Conservation (phyloP, 1,140 invertebrate genomes). For the Bombus haemorrhoidalis region DNA sequence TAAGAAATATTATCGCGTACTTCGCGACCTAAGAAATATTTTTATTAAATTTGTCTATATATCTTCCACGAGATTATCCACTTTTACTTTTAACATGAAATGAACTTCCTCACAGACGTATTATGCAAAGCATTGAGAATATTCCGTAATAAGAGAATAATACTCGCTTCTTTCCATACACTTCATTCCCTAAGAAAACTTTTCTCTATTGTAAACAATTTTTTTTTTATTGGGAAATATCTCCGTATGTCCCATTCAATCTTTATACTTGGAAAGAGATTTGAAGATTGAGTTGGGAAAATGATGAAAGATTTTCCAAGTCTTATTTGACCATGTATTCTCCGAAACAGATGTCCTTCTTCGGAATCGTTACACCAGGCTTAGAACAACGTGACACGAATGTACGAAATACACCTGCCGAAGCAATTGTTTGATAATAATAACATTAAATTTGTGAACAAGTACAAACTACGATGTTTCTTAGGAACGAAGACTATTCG, state of each 20-base stretch:
- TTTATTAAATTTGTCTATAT: background rate
- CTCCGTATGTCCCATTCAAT: background rate
- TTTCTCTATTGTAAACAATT: background rate
- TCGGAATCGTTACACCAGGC: background rate
- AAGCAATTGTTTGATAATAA: background rate
- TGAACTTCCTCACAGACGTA: background rate
- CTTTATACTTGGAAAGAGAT: background rate
- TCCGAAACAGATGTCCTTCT: background rate
- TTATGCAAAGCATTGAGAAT: background rate
- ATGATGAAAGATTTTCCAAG: background rate
- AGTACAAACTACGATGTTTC: background rate
- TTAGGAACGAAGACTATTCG: background rate
- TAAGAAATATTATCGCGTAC: background rate
- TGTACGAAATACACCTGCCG: background rate
- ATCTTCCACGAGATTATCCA: background rate
- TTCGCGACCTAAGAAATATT: background rate
- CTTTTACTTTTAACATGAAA: background rate
- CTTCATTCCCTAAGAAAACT: background rate
- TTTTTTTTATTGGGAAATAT: background rate
- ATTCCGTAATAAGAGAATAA: background rate
- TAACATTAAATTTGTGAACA: background rate
- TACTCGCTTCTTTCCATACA: background rate
- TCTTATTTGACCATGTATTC: background rate
- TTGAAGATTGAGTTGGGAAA: background rate
- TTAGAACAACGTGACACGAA: background rate